Conservation (phyloP, 2,797 vertebrate species). For the Nannoperca australis region DNA sequence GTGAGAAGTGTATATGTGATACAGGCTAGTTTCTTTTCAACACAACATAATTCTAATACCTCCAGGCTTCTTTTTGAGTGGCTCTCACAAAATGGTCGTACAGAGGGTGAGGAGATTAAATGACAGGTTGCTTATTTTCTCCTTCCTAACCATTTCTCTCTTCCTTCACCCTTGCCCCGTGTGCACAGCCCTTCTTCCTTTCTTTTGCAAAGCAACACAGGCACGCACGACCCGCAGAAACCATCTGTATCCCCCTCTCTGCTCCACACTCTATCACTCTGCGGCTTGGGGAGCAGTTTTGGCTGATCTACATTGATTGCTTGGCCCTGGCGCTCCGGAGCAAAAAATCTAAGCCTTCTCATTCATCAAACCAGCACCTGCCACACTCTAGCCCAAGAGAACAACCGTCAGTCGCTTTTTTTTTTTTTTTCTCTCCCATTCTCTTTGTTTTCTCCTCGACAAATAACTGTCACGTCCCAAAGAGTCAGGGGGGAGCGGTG, state of each 20-base stretch:
- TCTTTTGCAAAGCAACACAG: constrained; percentile 44
- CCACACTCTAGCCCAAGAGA: constrained; percentile 70
- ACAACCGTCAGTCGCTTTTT: constrained; percentile 49
- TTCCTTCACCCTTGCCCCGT: constrained; percentile 15
- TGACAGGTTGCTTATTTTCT: constrained; percentile 54
- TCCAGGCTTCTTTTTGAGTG: constrained; percentile 16
- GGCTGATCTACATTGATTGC: constrained; percentile 84
- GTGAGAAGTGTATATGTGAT: constrained; percentile 17
- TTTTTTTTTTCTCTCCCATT: constrained; percentile 8
- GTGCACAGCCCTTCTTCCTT: constrained; percentile 22
- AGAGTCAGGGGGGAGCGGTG: constrained; percentile 55
- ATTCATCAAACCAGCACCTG: constrained; percentile 82
- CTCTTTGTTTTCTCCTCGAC: constrained; percentile 63
- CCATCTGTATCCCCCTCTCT: constrained; percentile 54
- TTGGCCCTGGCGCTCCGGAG: constrained; percentile 59
- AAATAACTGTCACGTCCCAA: constrained; percentile 69
- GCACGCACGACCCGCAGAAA: constrained; percentile 37
- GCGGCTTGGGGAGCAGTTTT: constrained; percentile 72
- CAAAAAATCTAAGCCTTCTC: constrained; percentile 56
- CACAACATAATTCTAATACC: constrained; percentile 14
- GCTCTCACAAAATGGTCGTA: constrained; percentile 39
- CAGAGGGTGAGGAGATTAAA: constrained; percentile 46
- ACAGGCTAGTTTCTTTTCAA: constrained; percentile 30
- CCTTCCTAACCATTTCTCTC: constrained; percentile 30
- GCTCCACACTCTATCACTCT: constrained; percentile 65